Evolutionary conservation across 2,888 invertebrate species (phyloP), one percentile per base, ranked within the genome.

Genomic region (Cryptocheilus praepositus): DNA sequence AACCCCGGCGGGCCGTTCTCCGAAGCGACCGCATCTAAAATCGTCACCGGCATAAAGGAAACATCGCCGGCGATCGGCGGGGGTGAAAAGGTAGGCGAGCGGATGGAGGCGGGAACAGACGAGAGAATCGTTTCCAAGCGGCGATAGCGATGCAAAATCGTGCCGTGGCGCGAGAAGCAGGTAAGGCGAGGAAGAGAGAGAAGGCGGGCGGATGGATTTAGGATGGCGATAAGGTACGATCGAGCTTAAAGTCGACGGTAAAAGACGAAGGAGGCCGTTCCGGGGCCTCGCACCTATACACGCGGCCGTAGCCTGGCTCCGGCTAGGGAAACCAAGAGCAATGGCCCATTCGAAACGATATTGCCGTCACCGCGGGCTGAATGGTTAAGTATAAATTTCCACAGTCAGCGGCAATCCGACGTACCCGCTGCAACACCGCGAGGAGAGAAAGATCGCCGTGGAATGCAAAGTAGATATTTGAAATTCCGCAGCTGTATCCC

Each of bases 391-490:
- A 83, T 81, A 83, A 80, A 81, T 84, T 84, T 79, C 36, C 80
- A 73, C 73, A 73, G 79, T 80, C 77, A 76, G 78, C 77, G 74
- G 80, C 80, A 75, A 80, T 81, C 71, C 80, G 69, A 79, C 76
- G 71, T 76, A 78, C 76, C 67, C 76, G 77, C 65, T 74, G 73
- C 79, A 67, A 73, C 62, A 67, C 71, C 66, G 62, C 44, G 57
- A 21, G 57, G 54, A 44, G 67, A 62, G 64, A 64, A 70, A 65
- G 76, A 81, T 81, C 76, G 77, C 58, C 70, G 66, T 60, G 76
- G 77, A 77, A 82, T 80, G 83, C 84, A 82, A 85, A 86, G 73
- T 76, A 81, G 85, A 81, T 81, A 82, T 81, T 83, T 85, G 82
- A 81, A 83, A 86, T 86, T 85, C 85, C 80, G 73, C 73, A 72